Base-by-base conservation (phyloP, 2,888 invertebrate species). In the Archips xylosteana region DNA sequence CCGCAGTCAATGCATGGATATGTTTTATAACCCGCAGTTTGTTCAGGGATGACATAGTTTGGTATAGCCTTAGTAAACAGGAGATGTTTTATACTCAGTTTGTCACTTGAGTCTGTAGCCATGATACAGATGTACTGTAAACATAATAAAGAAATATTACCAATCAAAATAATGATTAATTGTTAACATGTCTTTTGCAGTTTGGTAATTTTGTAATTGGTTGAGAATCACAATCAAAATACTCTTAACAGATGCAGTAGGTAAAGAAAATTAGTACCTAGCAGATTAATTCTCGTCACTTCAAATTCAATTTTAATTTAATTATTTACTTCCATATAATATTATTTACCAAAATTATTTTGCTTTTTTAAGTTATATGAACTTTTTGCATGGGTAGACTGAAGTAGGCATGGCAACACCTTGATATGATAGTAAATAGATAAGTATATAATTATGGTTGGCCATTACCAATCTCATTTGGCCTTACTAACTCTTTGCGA, bases 1-100 rank as follows among this genome's bases (percentile, higher is more conserved):
- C 95, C 92, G 80, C 95, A 95, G 77, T 95, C 94, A 47, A 87
- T 93, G 80, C 95, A 95, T n/a, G 89, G 80, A 83, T 87, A 95
- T 59, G 92, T 82, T 80, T 89, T 90, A 75, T 90, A 82, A n/a
- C 94, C 95, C 75, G 85, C 80, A 77, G 84, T 81, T 73, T 85
- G 81, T 74, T 83, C 75, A 72, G 91, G 86, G 79, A 89, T 84
- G 15, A 80, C 84, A 80, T 89, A 87, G 76, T 88, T 92, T 61
- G 92, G 91, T 73, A 90, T 83, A 59, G 89, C 87, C 81, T 90
- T 91, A 2, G 87, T 86, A 76, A 94, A 94, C 63, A 94, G 79
- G n/a, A 94, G 79, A 76, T 87, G 89, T 82, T 93, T 93, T 47
- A 93, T 85, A 63, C 89, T 90, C 12, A 84, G 80, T 78, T 85